Evolutionary conservation across 2,113 vertebrate genomes (phyloP), one percentile per base, ranked within the genome.

Genomic region (Peromyscus maniculatus): DNA sequence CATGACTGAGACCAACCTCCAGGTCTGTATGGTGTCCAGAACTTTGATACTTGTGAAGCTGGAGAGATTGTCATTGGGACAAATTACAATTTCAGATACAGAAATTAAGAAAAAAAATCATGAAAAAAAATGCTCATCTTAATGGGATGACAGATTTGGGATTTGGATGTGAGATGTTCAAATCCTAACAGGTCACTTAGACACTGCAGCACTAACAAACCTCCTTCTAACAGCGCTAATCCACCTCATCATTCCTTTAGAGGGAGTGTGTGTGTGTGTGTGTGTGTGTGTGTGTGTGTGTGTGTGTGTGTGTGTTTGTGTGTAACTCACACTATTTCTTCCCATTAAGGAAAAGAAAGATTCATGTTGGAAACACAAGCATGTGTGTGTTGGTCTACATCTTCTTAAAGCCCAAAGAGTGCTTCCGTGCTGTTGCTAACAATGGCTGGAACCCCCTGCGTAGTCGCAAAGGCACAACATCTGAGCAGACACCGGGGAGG

Each of bases 401-500:
- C 89, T 95, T 97, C 88, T 93, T 97, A 57, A 57, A 72, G 89
- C 74, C 71, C 84, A 66, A 69, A 69, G 97, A 91, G 24, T 5
- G 16, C 31, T 97, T 95, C 26, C 46, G 87, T 87, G 96, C 97
- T 24, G 43, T 10, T 87, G 89, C 87, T 87, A 90, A 96, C 62
- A 39, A 0, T 15, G 17, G 64, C 90, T 12, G 17, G 52, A 91
- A 95, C 96, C 64, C 5, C 62, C 89, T 92, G 82, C 94, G 97
- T 91, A 93, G 66, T 16, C 16, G 5, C 2, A 46, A 92, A 94
- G 93, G 21, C 87, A 79, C 92, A 15, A 69, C 46, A 26, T 96
- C 93, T 36, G 3, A 78, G 90, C 96, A 93, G 71, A 4, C 55
- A 7, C 97, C 89, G 39, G 97, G 97, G 98, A 98, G 96, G 97